phyloP scores from a whole-genome alignment of 2,888 invertebrate genomes.

The Pheosia tremula region DNA sequence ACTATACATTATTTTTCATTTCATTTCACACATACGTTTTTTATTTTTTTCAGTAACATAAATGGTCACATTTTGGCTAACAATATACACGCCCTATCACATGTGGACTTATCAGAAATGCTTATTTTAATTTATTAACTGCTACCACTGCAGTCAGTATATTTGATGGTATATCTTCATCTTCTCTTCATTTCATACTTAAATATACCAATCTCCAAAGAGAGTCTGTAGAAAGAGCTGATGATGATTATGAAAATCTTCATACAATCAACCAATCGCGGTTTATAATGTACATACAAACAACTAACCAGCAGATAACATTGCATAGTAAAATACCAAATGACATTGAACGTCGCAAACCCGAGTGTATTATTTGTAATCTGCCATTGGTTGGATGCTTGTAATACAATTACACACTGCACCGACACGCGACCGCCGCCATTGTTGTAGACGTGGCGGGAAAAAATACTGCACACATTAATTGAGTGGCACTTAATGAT shows the following conservation, averaged over 20 bases:
- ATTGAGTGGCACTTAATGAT: constrained; percentile 32
- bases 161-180: too few relatives aligned
- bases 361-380: constrained; percentile 35
- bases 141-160: too few relatives aligned
- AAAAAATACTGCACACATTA: constrained; percentile 42
- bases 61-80: too few relatives aligned
- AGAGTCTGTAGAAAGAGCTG: too few relatives aligned
- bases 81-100: too few relatives aligned
- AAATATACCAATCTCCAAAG: too few relatives aligned
- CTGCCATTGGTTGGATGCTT: constrained; percentile 41
- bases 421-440: constrained; percentile 46
- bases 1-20: too few relatives aligned
- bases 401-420: constrained; percentile 50
- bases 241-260: neutral
- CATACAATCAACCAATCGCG: neutral
- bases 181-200: too few relatives aligned
- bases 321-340: constrained; percentile 32
- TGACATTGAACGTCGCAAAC: constrained; percentile 47
- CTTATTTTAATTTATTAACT: too few relatives aligned
- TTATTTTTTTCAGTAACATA: too few relatives aligned
- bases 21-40: too few relatives aligned
- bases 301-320: constrained; percentile 22
- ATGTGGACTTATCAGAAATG: too few relatives aligned
- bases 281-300: neutral
- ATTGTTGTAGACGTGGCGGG: constrained; percentile 40